phyloP scores from a whole-genome alignment of 2,888 invertebrate genomes.

The Caenorhabditis panamensis region DNA sequence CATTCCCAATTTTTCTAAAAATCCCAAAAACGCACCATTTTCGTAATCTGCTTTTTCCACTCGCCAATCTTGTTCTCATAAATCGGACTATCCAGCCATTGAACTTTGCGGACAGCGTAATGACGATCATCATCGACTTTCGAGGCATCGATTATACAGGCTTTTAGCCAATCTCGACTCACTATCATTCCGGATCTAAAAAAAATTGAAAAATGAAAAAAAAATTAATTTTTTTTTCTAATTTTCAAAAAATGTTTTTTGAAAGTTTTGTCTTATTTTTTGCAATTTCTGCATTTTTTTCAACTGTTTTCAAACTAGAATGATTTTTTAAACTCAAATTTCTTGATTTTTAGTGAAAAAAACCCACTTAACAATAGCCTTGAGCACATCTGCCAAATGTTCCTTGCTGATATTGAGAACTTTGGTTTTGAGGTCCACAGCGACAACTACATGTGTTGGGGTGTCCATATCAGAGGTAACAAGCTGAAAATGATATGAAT shows the following conservation, averaged over 20 bases:
- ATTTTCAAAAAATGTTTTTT: too few relatives aligned
- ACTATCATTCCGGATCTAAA: slow-evolving; percentile 38
- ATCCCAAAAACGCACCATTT: slow-evolving; percentile 46
- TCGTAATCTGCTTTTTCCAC: slow-evolving; percentile 48
- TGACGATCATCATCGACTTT: slow-evolving; percentile 40
- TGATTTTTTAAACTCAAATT: background rate
- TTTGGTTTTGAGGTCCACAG: slow-evolving; percentile 25
- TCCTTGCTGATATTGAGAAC: slow-evolving; percentile 50
- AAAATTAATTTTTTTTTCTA: too few relatives aligned
- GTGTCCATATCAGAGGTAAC: slow-evolving; percentile 40
- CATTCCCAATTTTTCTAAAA: background rate
- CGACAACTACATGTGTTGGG: slow-evolving; percentile 46
- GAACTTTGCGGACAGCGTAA: slow-evolving; percentile 44
- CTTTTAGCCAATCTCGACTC: slow-evolving; percentile 48
- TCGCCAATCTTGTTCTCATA: slow-evolving; percentile 37
- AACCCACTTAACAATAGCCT: slow-evolving; percentile 53
- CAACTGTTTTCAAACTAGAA: background rate
- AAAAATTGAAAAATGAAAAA: too few relatives aligned
- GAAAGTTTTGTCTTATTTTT: background rate
- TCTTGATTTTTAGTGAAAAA: too few relatives aligned
- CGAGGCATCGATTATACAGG: slow-evolving; percentile 31
- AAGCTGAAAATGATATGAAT: slow-evolving; percentile 39
- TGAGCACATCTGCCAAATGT: slow-evolving; percentile 24
- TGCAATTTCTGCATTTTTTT: background rate
- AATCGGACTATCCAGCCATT: slow-evolving; percentile 50